A percentile compares a stretch with the other conserved stretches of the same genome.
phyloP scores from a whole-genome alignment of 2,888 invertebrate genomes.

The Petrolisthes cinctipes region DNA sequence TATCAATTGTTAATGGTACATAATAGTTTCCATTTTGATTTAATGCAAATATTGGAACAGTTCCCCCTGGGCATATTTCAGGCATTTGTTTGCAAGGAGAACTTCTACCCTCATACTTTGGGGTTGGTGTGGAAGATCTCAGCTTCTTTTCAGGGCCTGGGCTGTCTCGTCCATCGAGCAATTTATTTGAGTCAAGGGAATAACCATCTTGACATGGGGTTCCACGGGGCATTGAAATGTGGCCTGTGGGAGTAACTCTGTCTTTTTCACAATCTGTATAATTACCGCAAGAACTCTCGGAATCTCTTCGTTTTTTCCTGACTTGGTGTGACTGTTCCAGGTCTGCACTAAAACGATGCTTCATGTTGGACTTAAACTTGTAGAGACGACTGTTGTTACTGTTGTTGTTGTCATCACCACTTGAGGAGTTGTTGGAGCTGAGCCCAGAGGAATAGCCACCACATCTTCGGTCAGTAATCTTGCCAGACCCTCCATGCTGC shows the following conservation, averaged over 20 bases:
- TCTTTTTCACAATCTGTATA: constrained; percentile 57
- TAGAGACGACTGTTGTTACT: constrained; percentile 71
- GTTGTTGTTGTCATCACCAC: constrained; percentile 60
- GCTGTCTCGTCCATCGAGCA: constrained; percentile 40
- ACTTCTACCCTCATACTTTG: constrained; percentile 39
- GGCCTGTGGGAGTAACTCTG: constrained; percentile 41
- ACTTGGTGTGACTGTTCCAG: constrained; percentile 61
- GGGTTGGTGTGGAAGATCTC: constrained; percentile 33
- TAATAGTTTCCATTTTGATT: constrained; percentile 63
- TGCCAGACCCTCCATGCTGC: constrained; percentile 45
- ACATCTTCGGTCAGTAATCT: constrained; percentile 39
- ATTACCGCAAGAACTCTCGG: constrained; percentile 58
- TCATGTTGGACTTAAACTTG: constrained; percentile 95
- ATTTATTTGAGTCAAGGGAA: constrained; percentile 30
- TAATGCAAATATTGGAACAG: constrained; percentile 63
- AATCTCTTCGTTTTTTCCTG: constrained; percentile 61
- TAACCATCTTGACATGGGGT: constrained; percentile 39
- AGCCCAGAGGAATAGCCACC: constrained; percentile 51
- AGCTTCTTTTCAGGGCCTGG: constrained; percentile 29
- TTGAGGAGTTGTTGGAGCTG: constrained; percentile 57
- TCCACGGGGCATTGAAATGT: constrained; percentile 8
- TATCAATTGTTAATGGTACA: constrained; percentile 63
- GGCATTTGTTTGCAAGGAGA: constrained; percentile 17
- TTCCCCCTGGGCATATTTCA: constrained; percentile 25
- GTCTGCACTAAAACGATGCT: constrained; percentile 81